Evolutionary conservation across 1,140 invertebrate species (phyloP), one percentile per base, ranked within the genome.

Genomic region (Wiebesia pumilae): DNA sequence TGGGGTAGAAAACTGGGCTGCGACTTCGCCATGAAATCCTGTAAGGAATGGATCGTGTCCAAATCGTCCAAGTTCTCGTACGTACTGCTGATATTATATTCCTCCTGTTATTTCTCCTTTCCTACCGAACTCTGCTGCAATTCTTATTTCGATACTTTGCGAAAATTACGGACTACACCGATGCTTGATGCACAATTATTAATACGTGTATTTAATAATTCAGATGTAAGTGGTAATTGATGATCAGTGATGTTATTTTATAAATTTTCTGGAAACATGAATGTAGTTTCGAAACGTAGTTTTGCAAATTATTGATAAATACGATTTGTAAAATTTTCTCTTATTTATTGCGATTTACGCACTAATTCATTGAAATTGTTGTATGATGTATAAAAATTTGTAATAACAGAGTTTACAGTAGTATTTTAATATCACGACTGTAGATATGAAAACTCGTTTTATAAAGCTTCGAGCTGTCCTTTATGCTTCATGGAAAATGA

Each of bases 1-100:
- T 99, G 99, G 99, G 99, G 99, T 0, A 95, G 95, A 89, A 95
- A 96, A 19, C 94, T 99, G 0, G 99, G 99, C 16, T 99, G 99
- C 94, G 95, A 97, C 89, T 99, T 99, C 94, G 98, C 97, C 0
- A 97, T 97, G 95, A 97, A 96, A 88, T 99, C 97, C 86, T 99
- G 99, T 94, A 98, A 98, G 92, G 96, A 99, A 85, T 99, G 99
- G 98, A 99, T 99, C 89, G 96, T 97, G 84, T 94, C 94, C 33
- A 95, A 95, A 89, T 93, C 95, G 69, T 91, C 93, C 80, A 94
- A 92, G 93, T 90, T 92, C 10, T 90, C 90, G 93, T 96, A 90
- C 90, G 92, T 91, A 81, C 80, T 51, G 51, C 77, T 78, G 43
- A n/a, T 85, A 79, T 73, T 47, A 51, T 79, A 47, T 81, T 83